Percentiles rank a stretch among this genome's conserved stretches.
Conservation (phyloP, 2,113 vertebrate species). For the Pseudonaja textilis region DNA sequence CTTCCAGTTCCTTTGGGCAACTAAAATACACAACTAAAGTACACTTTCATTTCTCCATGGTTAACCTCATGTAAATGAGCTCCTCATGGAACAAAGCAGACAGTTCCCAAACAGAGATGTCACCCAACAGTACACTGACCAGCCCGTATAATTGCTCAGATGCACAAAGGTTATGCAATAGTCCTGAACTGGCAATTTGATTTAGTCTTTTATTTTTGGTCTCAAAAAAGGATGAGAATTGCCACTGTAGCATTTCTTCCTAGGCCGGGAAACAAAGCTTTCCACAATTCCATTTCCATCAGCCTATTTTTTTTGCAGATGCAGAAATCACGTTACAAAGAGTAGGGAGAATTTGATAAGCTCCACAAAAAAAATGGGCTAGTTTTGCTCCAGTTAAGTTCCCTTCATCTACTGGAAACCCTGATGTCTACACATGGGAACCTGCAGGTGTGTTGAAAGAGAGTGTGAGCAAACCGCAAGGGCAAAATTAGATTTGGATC, state of each 20-base stretch:
- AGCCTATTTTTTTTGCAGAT: slow-evolving; percentile 25
- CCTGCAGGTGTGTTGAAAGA: slow-evolving; percentile 14
- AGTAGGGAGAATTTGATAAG: neutral
- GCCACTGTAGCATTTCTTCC: slow-evolving; percentile 14
- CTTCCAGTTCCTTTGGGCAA: neutral
- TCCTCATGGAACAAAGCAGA: slow-evolving; percentile 17
- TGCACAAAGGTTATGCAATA: neutral
- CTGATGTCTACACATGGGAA: neutral
- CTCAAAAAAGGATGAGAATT: slow-evolving; percentile 25
- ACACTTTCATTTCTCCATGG: neutral
- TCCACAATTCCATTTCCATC: neutral
- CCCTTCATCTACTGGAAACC: slow-evolving; percentile 17
- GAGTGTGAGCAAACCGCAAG: neutral
- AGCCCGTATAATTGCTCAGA: slow-evolving; percentile 20
- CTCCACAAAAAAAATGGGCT: neutral
- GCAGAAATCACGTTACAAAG: neutral
- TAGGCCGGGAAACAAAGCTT: slow-evolving; percentile 16
- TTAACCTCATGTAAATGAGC: neutral
- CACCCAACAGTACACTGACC: slow-evolving; percentile 11
- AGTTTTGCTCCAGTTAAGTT: neutral
- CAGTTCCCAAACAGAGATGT: slow-evolving; percentile 9
- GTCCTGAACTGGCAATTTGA: neutral
- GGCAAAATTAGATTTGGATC: neutral
- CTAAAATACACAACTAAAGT: neutral
- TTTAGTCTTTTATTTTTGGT: slow-evolving; percentile 35